Percentiles rank a stretch among this genome's conserved stretches.
Conservation (phyloP, 2,797 vertebrate genomes). For the Ceryle rudis region DNA sequence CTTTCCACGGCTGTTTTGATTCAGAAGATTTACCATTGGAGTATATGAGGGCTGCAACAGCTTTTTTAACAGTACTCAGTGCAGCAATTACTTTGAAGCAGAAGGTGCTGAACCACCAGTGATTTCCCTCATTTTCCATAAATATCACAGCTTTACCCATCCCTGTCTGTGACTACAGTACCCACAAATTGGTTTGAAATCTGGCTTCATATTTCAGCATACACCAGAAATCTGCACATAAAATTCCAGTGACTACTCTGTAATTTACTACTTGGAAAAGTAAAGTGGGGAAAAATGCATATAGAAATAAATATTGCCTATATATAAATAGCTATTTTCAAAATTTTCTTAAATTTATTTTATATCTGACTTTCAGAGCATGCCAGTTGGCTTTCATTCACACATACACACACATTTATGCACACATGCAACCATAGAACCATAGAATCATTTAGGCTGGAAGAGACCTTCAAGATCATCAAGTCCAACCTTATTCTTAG, state of each 20-base stretch:
- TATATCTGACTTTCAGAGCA: background rate
- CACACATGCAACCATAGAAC: too few species aligned
- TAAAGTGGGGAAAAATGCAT: background rate
- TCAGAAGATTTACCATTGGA: background rate
- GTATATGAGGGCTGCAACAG: background rate
- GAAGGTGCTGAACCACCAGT: background rate
- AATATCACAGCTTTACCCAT: background rate
- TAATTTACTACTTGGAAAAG: background rate
- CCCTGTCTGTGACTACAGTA: background rate
- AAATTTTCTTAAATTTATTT: background rate
- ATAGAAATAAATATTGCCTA: background rate
- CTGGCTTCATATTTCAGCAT: background rate
- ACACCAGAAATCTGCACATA: background rate
- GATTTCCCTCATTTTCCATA: background rate
- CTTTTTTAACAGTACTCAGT: background rate
- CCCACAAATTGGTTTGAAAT: background rate
- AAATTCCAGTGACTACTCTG: background rate
- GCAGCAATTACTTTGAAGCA: background rate
- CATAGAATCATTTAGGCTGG: too few species aligned
- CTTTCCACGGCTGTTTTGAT: slow-evolving; percentile 4
- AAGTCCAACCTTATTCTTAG: too few species aligned
- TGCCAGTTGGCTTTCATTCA: slow-evolving; percentile 1
- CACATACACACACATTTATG: background rate
- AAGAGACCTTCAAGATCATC: too few species aligned
- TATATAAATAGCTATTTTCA: background rate